phyloP scores from a whole-genome alignment of 64 coral and sea anemone genomes.

The Montipora sp. region DNA sequence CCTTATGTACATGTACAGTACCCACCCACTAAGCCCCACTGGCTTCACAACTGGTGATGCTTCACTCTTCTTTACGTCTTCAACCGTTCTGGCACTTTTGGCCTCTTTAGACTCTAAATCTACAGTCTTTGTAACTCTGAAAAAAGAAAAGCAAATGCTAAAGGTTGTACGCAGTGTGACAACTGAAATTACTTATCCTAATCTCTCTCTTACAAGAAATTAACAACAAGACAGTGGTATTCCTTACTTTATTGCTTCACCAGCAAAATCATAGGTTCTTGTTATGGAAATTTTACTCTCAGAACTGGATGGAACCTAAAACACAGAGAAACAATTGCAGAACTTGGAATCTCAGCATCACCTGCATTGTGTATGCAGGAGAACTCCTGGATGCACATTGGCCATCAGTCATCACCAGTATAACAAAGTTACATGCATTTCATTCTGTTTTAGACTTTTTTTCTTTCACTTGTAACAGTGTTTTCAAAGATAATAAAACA shows the following conservation, averaged over 20 bases:
- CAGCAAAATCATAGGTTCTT: constrained; percentile 90
- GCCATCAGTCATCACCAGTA: no score
- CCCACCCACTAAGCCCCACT: not conserved
- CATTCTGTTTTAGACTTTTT: not conserved
- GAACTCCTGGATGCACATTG: no score
- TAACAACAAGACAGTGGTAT: not conserved
- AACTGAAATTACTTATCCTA: not conserved
- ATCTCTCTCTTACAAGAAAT: not conserved
- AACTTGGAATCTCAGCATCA: not conserved
- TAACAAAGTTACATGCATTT: not conserved
- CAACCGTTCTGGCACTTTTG: constrained; percentile 12
- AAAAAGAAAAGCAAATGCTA: not conserved
- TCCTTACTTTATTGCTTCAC: constrained; percentile 83
- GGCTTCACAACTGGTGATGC: not conserved
- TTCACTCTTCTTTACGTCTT: constrained; percentile 39
- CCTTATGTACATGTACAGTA: no score
- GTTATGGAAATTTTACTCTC: constrained; percentile 80
- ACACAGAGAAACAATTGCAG: not conserved
- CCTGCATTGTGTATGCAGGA: not conserved
- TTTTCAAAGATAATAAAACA: not conserved
- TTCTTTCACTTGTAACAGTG: not conserved
- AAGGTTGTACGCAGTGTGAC: no score
- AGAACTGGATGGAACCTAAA: constrained; percentile 6
- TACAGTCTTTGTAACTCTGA: constrained; percentile 86
- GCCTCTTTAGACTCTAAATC: constrained; percentile 72